phyloP scores from a whole-genome alignment of 2,888 invertebrate species.

The Mythimna vitellina region DNA sequence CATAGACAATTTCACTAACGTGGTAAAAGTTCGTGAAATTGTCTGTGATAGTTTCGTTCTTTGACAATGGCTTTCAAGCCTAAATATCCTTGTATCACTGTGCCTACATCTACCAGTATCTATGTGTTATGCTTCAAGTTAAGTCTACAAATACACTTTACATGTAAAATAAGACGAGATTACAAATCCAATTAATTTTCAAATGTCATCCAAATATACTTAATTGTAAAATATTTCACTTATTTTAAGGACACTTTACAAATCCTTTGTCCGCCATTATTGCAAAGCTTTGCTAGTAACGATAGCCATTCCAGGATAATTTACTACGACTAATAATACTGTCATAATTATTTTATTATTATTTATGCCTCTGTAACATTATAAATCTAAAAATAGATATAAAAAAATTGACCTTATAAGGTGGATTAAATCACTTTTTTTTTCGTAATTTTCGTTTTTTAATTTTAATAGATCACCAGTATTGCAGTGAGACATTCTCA shows the following conservation, averaged over 20 bases:
- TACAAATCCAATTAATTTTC: slow-evolving; percentile 30
- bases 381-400: slow-evolving; percentile 37
- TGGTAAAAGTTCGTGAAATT: no score
- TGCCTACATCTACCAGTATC: no score
- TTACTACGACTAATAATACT: slow-evolving; percentile 44
- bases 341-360: slow-evolving; percentile 18
- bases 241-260: slow-evolving; percentile 63
- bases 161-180: not conserved
- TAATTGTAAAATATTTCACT: slow-evolving; percentile 38
- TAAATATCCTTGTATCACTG: no score
- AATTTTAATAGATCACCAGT: not conserved
- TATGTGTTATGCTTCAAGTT: no score
- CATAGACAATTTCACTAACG: no score
- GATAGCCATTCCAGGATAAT: slow-evolving; percentile 14
- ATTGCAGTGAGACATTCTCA: not conserved
- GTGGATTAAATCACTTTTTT: not conserved
- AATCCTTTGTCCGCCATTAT: slow-evolving; percentile 37
- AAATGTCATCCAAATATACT: slow-evolving; percentile 25
- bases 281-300: slow-evolving; percentile 35
- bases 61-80: no score
- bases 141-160: slow-evolving; percentile 7
- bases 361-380: slow-evolving; percentile 12
- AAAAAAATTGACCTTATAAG: slow-evolving; percentile 15
- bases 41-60: no score
- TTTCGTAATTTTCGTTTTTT: slow-evolving; percentile 4